Evolutionary conservation across 1,140 invertebrate genomes (phyloP).

Genomic region (Micrasema longulum): DNA sequence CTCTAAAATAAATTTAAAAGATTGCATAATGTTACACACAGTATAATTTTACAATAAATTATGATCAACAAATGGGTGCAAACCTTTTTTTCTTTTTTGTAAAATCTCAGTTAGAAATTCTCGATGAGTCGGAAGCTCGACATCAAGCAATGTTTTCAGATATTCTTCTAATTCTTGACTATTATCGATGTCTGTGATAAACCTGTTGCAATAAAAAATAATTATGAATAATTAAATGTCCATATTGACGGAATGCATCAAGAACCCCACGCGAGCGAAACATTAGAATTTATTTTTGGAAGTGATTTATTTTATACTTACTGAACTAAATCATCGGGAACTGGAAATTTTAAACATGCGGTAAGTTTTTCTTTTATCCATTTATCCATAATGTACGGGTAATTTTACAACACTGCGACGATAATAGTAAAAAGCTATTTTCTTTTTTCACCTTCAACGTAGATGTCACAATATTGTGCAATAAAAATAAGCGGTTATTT

Average conservation of each 20-base stretch:
- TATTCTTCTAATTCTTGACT: conserved; percentile 78
- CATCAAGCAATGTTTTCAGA: conserved; percentile 75
- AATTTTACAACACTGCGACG: too few relatives aligned
- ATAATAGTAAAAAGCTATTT: too few relatives aligned
- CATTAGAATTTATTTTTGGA: not conserved
- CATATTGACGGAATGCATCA: too few relatives aligned
- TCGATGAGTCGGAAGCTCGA: conserved; percentile 73
- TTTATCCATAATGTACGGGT: conserved; percentile 64
- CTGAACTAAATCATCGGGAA: conserved; percentile 75
- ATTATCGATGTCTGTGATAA: conserved; percentile 74
- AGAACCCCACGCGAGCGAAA: not conserved
- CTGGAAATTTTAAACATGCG: conserved; percentile 72
- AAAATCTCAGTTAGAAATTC: conserved; percentile 75
- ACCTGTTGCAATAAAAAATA: conserved; percentile 69
- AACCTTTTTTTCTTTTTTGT: conserved; percentile 62
- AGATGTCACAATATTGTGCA: conserved; percentile 22
- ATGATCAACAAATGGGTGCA: too few relatives aligned
- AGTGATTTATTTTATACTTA: conserved; percentile 58
- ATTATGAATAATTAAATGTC: conserved; percentile 18
- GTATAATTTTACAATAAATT: too few relatives aligned
- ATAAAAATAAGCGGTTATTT: conserved; percentile 10
- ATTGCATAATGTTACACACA: too few relatives aligned
- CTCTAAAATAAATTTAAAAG: conserved; percentile 11
- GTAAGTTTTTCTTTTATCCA: conserved; percentile 71
- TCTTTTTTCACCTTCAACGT: too few relatives aligned